Conservation (phyloP, 2,888 invertebrate genomes). For the Formica aserva region DNA sequence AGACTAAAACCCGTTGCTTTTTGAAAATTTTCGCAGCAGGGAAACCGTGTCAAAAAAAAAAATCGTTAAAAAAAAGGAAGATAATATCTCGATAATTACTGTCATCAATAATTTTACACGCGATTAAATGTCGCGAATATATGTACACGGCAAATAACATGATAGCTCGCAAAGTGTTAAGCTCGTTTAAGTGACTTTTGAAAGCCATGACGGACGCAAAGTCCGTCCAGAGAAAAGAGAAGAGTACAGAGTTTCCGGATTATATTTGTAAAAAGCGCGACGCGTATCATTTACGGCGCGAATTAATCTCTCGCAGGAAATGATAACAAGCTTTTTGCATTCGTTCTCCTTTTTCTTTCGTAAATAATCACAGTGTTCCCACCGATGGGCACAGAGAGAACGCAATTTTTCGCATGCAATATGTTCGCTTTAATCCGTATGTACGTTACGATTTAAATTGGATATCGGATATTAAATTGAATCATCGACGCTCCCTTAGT, state of each 20-base stretch:
- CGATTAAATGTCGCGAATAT: background rate
- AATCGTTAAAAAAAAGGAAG: background rate
- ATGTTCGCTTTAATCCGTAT: constrained; percentile 48
- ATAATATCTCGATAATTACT: background rate
- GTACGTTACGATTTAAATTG: constrained; percentile 55
- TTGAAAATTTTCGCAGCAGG: background rate
- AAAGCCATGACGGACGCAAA: constrained; percentile 5
- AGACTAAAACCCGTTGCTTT: background rate
- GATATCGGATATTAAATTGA: constrained; percentile 56
- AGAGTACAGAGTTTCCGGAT: background rate
- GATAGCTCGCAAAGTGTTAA: background rate
- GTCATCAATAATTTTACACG: constrained; percentile 4
- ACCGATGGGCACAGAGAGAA: constrained; percentile 10
- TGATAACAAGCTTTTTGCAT: constrained; percentile 56
- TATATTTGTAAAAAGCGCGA: constrained; percentile 45
- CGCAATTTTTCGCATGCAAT: constrained; percentile 51
- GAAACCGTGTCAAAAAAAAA: background rate
- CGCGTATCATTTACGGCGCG: constrained; percentile 41
- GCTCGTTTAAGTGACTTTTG: constrained; percentile 27
- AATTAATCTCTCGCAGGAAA: constrained; percentile 45
- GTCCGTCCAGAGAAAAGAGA: background rate
- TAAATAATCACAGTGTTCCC: constrained; percentile 32
- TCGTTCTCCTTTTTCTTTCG: constrained; percentile 37
- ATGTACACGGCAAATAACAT: background rate
- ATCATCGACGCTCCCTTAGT: constrained; percentile 51